Conservation (phyloP, 92 coral and sea anemone species). For the Actinostola sp. region DNA sequence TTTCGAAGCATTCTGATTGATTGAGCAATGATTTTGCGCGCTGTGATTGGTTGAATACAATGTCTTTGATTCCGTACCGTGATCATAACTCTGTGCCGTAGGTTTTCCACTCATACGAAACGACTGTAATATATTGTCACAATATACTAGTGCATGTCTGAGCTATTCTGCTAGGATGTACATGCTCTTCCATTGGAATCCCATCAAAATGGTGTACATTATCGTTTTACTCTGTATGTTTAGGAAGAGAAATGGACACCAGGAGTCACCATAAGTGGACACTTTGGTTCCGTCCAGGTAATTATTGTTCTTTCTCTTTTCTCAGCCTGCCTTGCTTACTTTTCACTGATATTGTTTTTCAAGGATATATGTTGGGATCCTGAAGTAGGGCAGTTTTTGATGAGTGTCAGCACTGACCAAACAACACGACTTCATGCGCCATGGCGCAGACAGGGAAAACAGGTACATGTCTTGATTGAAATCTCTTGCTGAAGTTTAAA, state of each 20-base stretch:
- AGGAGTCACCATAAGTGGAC: slow-evolving; percentile 83
- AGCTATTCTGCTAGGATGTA: too few relatives aligned
- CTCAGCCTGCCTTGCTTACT: neutral
- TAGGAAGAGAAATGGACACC: slow-evolving; percentile 69
- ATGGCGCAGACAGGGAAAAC: slow-evolving; percentile 71
- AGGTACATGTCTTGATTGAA: slow-evolving; percentile 39
- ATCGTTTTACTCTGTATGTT: too few relatives aligned
- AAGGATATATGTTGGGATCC: slow-evolving; percentile 98
- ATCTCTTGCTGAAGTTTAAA: too few relatives aligned
- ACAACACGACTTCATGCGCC: slow-evolving; percentile 96
- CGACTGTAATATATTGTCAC: neutral
- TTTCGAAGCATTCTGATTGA: too few relatives aligned
- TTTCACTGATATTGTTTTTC: neutral
- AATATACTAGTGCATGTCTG: neutral
- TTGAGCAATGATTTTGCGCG: too few relatives aligned
- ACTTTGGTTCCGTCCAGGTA: slow-evolving; percentile 95
- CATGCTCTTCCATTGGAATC: too few relatives aligned
- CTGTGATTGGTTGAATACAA: too few relatives aligned
- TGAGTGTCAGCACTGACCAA: slow-evolving; percentile 92
- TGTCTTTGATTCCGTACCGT: too few relatives aligned
- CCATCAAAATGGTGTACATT: too few relatives aligned
- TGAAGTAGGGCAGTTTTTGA: slow-evolving; percentile 84
- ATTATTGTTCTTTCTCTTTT: neutral
- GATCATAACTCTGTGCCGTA: too few relatives aligned
- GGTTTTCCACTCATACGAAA: too few relatives aligned